phyloP scores from a whole-genome alignment of 2,888 invertebrate genomes.

The Hypomecis atomaria region DNA sequence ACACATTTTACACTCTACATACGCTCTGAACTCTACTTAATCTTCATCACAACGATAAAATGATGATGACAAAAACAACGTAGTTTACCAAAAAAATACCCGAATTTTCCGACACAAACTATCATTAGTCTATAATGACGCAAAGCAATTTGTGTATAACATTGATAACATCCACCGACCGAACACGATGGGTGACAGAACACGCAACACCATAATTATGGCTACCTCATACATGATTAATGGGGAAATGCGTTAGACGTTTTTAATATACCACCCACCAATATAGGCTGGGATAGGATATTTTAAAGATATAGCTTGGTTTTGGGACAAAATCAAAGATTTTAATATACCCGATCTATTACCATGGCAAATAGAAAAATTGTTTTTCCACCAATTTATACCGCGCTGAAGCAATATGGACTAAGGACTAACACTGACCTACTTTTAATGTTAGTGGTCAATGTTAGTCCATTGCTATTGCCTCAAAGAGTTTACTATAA shows the following conservation, averaged over 20 bases:
- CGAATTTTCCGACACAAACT: slow-evolving; percentile 36
- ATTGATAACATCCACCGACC: slow-evolving; percentile 66
- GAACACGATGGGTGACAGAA: slow-evolving; percentile 68
- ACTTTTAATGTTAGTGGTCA: no score
- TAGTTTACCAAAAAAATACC: slow-evolving; percentile 6
- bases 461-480: no score
- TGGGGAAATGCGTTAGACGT: slow-evolving; percentile 43
- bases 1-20: no score
- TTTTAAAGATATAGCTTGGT: background rate
- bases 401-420: no score
- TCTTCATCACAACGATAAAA: no score
- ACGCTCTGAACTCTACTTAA: no score
- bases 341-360: no score
- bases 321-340: no score
- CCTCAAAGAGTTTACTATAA: no score
- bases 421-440: no score
- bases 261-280: slow-evolving; percentile 37
- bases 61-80: background rate
- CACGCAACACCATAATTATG: slow-evolving; percentile 75
- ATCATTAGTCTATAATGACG: slow-evolving; percentile 53
- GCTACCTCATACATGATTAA: slow-evolving; percentile 62
- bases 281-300: slow-evolving; percentile 30
- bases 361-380: no score
- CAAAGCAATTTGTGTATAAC: slow-evolving; percentile 59
- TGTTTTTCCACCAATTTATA: no score